Base-by-base conservation (phyloP, 2,888 invertebrate genomes). In the Drosophila acutilabella region DNA sequence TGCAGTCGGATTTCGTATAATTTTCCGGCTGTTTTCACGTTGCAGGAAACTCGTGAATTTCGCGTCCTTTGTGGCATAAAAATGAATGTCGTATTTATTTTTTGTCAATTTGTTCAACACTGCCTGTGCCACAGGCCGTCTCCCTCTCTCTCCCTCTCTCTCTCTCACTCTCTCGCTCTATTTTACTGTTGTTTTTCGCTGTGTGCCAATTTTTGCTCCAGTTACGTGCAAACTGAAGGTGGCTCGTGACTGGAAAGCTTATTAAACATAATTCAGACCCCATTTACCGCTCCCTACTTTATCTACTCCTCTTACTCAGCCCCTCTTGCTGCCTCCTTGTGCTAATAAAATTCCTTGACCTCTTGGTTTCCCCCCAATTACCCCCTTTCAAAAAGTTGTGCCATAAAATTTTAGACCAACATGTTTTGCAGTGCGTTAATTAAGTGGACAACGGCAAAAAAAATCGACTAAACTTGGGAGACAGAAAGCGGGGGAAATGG, bases 11-110 rank as follows among this genome's bases (percentile, higher is more conserved):
- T 64, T 60, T 81, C 62, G 78, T 84, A 80, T 83, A 88, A 90
- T 90, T 90, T 89, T 89, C 89, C 84, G 89, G 80, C 79, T 80
- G 81, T 78, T 86, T 86, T 81, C 80, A 81, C 78, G 75, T 81
- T 66, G 75, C 88, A 81, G 85, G 83, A 88, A 88, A 62, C 79
- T 83, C 81, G 81, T 85, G 85, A 84, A 88, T 88, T 89, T 80
- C 71, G 74, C 69, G 72, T 71, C 71, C 71, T 74, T 77, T 80
- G 64, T 62, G 70, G 48, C 77, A 73, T 81, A 75, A 77, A 85
- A 81, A 80, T 72, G 77, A 82, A 77, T 81, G 80, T 80, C 74
- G 86, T 48, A 11, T 23, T 36, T 65, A 59, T 53, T 48, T 45
- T 38, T 56, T 48, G 58, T 58, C 57, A 58, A 58, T 58, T 48